These are phyloP conservation scores for Pelecanus crispus DNA, from an alignment of 2,113 vertebrate genomes.

Conservation along the genomic window DNA sequence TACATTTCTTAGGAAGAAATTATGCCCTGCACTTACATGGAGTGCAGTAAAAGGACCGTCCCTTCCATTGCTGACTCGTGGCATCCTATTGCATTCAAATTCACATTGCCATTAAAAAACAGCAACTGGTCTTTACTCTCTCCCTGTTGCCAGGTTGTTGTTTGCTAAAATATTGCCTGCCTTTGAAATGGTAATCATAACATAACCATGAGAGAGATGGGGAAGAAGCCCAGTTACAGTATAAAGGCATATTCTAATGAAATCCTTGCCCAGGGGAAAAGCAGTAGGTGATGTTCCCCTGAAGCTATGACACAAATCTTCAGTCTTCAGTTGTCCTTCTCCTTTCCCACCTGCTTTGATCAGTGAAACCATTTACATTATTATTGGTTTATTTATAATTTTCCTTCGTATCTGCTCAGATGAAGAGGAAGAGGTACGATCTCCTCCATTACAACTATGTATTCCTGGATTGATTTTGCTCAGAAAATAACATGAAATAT, in stretches of 20 bases:
- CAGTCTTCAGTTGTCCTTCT: not conserved
- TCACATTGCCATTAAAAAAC: not conserved
- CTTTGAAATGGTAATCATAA: not conserved
- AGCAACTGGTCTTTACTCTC: not conserved
- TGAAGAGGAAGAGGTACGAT: not conserved
- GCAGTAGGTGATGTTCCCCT: not conserved
- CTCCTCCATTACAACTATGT: not conserved
- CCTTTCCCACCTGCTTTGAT: not conserved
- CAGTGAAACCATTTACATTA: not conserved
- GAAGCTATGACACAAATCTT: not conserved
- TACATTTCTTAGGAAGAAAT: not conserved
- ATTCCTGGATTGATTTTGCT: not conserved
- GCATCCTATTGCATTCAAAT: not conserved
- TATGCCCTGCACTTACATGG: fast-evolving
- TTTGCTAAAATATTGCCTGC: not conserved
- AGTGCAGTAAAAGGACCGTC: not conserved
- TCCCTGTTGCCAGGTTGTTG: not conserved
- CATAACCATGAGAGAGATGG: not conserved
- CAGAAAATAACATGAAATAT: not conserved
- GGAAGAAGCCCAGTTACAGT: not conserved
- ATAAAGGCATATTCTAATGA: not conserved
- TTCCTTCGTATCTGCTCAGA: not conserved
- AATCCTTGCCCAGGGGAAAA: not conserved
- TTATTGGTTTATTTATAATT: not conserved
- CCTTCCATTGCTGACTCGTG: not conserved